phyloP scores from a whole-genome alignment of 1,140 invertebrate species.

The Drosophila chauvacae region DNA sequence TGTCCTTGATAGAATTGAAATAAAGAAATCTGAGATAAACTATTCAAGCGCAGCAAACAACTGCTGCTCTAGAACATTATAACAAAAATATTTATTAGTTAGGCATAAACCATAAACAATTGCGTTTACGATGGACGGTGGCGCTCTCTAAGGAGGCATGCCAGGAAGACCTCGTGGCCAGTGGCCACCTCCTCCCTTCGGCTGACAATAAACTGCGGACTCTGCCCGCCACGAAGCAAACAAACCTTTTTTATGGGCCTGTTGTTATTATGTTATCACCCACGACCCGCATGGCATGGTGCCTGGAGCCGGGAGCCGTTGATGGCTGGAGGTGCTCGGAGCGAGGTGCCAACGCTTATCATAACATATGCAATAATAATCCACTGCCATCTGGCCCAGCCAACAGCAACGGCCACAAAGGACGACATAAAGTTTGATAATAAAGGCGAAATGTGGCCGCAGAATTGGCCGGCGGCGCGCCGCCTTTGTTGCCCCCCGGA shows the following conservation, averaged over 20 bases:
- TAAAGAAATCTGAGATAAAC: background rate
- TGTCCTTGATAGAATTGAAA: background rate
- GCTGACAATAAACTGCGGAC: constrained; percentile 53
- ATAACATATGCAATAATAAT: constrained; percentile 76
- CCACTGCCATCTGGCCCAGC: constrained; percentile 34
- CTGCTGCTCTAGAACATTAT: background rate
- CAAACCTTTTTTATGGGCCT: constrained; percentile 65
- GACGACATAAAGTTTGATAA: constrained; percentile 61
- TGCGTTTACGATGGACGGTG: background rate
- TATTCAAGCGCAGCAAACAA: background rate
- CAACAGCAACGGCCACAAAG: constrained; percentile 25
- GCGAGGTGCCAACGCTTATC: constrained; percentile 54
- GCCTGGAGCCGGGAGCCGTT: constrained; percentile 1
- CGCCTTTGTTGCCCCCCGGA: background rate
- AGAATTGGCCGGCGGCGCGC: constrained; percentile 23
- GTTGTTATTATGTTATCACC: constrained; percentile 69
- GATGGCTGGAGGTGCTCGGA: constrained; percentile 17
- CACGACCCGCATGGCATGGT: constrained; percentile 11
- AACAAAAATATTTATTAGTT: constrained; percentile 1
- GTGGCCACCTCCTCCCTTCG: constrained; percentile 1
- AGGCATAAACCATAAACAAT: constrained; percentile 9
- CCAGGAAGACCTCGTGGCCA: background rate
- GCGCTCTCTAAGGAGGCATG: background rate
- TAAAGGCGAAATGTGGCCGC: constrained; percentile 58
- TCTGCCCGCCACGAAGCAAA: constrained; percentile 46